These are phyloP conservation scores for Mechanitis messenoides DNA, from an alignment of 2,888 invertebrate genomes.

Conservation along the genomic window DNA sequence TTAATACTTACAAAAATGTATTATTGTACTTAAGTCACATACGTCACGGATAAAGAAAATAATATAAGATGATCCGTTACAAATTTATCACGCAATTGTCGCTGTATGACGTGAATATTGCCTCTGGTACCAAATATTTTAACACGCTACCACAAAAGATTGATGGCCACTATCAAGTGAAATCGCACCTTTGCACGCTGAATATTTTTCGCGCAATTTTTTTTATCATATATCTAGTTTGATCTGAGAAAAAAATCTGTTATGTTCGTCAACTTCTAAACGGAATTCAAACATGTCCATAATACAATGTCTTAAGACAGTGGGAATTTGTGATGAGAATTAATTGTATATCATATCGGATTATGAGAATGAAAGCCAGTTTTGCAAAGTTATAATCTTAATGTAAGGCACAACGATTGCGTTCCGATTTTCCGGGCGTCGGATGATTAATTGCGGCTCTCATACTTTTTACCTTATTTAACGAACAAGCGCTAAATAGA, in stretches of 20 bases:
- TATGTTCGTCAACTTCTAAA: not conserved
- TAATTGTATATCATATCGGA: constrained; percentile 8
- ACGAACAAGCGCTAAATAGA: constrained; percentile 54
- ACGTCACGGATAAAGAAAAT: constrained; percentile 17
- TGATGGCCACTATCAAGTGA: constrained; percentile 16
- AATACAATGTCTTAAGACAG: not conserved
- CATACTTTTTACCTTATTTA: constrained; percentile 65
- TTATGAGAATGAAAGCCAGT: constrained; percentile 4
- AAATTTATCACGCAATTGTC: constrained; percentile 17
- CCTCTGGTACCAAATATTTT: constrained; percentile 20
- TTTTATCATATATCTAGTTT: not conserved
- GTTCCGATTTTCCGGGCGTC: constrained; percentile 36
- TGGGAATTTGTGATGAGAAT: not conserved
- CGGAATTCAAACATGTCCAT: not conserved
- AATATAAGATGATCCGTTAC: constrained; percentile 17
- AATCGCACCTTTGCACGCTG: constrained; percentile 11
- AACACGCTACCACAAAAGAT: constrained; percentile 14
- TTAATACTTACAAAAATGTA: not conserved
- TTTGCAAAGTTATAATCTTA: constrained; percentile 15
- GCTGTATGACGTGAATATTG: constrained; percentile 17
- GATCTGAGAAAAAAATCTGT: not conserved
- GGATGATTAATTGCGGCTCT: constrained; percentile 56
- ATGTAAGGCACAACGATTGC: constrained; percentile 26
- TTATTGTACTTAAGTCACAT: constrained; percentile 6
- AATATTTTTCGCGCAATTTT: constrained; percentile 7